Evolutionary conservation across 1,140 invertebrate species (phyloP).

Genomic region (Drosophila pruinosa): DNA sequence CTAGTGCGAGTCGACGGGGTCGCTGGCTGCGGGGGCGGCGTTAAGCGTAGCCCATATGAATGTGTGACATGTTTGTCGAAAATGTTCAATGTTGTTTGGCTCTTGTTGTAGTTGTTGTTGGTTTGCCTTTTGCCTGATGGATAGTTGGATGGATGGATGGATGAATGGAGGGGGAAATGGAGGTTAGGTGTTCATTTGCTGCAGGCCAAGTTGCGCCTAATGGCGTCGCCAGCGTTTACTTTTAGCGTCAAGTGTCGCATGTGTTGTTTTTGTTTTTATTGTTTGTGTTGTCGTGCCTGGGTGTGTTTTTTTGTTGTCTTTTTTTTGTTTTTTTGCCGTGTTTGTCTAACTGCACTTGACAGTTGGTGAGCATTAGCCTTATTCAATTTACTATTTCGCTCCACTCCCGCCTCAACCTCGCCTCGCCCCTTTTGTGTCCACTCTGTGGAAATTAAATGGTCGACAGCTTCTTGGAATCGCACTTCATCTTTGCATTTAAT

Average conservation of each 20-base stretch:
- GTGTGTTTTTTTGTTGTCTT: slow-evolving; percentile 22
- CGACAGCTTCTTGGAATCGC: slow-evolving; percentile 42
- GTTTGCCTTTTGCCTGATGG: slow-evolving; percentile 36
- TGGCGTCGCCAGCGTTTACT: slow-evolving; percentile 74
- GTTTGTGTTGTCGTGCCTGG: slow-evolving; percentile 8
- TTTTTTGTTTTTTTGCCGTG: slow-evolving; percentile 54
- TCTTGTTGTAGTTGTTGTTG: slow-evolving; percentile 17
- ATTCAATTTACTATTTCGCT: slow-evolving; percentile 60
- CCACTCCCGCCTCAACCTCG: neutral
- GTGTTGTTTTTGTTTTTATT: slow-evolving; percentile 12
- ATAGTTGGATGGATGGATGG: slow-evolving; percentile 5
- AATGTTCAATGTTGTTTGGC: slow-evolving; percentile 74
- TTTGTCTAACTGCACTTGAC: slow-evolving; percentile 79
- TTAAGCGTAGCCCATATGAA: slow-evolving; percentile 60
- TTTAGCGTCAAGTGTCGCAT: slow-evolving; percentile 68
- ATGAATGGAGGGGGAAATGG: neutral
- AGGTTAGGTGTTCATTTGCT: slow-evolving; percentile 46
- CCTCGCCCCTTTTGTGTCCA: slow-evolving; percentile 29
- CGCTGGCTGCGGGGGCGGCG: slow-evolving; percentile 46
- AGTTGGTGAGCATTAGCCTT: slow-evolving; percentile 75
- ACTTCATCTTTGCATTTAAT: slow-evolving; percentile 65
- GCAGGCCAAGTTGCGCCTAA: slow-evolving; percentile 69
- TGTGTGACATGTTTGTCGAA: slow-evolving; percentile 80
- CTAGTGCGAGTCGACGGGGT: slow-evolving; percentile 16
- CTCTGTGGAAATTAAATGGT: slow-evolving; percentile 46